Base-by-base conservation (phyloP, 2,113 vertebrate genomes). In the Lycocorax pyrrhopterus region DNA sequence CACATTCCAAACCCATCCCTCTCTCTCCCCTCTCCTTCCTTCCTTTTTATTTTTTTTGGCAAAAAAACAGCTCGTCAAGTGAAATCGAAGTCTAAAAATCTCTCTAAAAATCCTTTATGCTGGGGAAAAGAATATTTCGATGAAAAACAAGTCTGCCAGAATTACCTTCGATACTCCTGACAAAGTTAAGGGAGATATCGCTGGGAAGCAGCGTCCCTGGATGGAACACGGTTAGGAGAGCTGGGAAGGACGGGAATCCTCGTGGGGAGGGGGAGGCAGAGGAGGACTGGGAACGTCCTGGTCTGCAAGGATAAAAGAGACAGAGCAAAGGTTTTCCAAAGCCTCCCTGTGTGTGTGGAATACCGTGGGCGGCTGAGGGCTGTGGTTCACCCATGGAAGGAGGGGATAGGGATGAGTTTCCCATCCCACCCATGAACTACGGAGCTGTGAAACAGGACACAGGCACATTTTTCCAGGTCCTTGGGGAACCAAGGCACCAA, bases 351-450 rank as follows among this genome's bases (percentile, higher is more conserved):
- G 7, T 46, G 22, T 46, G 22, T 66, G 84, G 37, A 85, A 30
- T 27, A 21, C 5, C 1, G 6, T 73, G 52, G 35, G 33, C 17
- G 17, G 33, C 35, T 67, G 53, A 62, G 82, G 44, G 37, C 44
- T 33, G 76, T 13, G 1, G 0, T 30, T 91, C 43, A 21, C 0
- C 6, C 0, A 0, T 29, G 33, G 56, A 53, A 63, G 43, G 43
- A 33, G 16, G 33, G 27, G 27, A 15, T 7, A 39, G 22, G 53
- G 32, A 8, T 59, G 53, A 76, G 19, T 25, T 88, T 83, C 46
- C 74, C 43, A 20, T 63, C n/a, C n/a, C 32, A 75, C 8, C 37
- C 51, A 16, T 35, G 27, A 62, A 4, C 35, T 52, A 4, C 2
- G 0, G 20, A 41, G 47, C 22, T 87, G 43, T n/a, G 47, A 46